A percentile compares a stretch with the other conserved stretches of the same genome.
Conservation (phyloP, 2,888 invertebrate genomes). For the Tetragonisca angustula region DNA sequence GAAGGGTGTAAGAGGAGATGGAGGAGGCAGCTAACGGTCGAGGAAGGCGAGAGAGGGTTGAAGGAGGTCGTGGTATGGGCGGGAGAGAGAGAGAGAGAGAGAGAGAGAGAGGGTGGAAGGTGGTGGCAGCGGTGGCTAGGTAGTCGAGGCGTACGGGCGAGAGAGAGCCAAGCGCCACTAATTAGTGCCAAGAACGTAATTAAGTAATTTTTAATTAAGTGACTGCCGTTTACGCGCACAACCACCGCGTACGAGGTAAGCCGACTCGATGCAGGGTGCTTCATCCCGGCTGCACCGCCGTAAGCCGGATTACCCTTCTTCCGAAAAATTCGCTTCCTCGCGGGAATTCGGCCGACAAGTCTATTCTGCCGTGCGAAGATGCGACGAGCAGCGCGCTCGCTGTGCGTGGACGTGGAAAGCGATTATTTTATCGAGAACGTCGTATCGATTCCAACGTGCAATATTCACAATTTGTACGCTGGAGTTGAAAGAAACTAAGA, state of each 20-base stretch:
- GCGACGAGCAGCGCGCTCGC: no score
- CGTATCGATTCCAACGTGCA: constrained; percentile 52
- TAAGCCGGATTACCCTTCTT: constrained; percentile 65
- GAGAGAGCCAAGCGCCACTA: constrained; percentile 84
- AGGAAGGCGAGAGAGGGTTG: constrained; percentile 59
- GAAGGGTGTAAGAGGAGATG: constrained; percentile 71
- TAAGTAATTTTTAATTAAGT: constrained; percentile 89
- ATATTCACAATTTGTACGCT: constrained; percentile 52
- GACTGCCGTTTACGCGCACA: constrained; percentile 83
- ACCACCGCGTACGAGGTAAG: constrained; percentile 73
- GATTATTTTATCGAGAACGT: neutral
- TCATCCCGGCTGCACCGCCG: constrained; percentile 63
- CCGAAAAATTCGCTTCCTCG: constrained; percentile 62
- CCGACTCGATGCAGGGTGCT: constrained; percentile 69
- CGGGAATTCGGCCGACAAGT: constrained; percentile 30
- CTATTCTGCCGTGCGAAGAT: constrained; percentile 12
- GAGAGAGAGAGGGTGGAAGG: constrained; percentile 29
- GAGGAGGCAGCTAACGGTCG: constrained; percentile 66
- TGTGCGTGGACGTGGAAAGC: neutral
- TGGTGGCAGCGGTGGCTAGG: constrained; percentile 65
- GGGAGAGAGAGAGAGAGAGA: constrained; percentile 40
- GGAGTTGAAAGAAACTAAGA: neutral
- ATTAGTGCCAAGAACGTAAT: constrained; percentile 89
- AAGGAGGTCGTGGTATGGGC: constrained; percentile 58
- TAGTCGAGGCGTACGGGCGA: constrained; percentile 72